A percentile compares a stretch with the other conserved stretches of the same genome.
Conservation (phyloP, 2,888 invertebrate genomes). For the Troides helena region DNA sequence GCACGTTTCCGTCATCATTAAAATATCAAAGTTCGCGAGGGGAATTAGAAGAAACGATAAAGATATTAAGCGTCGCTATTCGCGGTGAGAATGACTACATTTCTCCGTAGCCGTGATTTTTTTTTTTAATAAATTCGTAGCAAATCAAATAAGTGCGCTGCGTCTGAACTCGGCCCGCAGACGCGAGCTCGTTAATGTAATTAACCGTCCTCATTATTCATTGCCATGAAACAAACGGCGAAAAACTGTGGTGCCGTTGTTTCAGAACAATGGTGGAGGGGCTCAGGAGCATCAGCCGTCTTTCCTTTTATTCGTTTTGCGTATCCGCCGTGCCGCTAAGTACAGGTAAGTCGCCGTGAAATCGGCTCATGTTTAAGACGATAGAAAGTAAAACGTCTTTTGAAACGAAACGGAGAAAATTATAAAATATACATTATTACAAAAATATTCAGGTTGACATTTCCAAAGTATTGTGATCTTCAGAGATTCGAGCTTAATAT, state of each 20-base stretch:
- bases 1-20: conserved; percentile 10
- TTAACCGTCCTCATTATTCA: conserved; percentile 68
- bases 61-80: conserved; percentile 19
- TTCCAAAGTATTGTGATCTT: too few species aligned
- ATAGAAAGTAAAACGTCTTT: too few species aligned
- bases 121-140: conserved; percentile 44
- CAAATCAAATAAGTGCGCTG: conserved; percentile 59
- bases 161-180: conserved; percentile 30
- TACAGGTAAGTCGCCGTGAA: conserved; percentile 8
- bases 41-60: conserved; percentile 26
- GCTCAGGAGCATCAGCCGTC: conserved; percentile 12
- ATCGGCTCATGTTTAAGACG: background rate
- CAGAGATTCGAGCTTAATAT: too few species aligned
- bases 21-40: conserved; percentile 15
- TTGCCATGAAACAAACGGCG: conserved; percentile 36
- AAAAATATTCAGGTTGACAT: too few species aligned
- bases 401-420: too few species aligned
- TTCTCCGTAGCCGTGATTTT: conserved; percentile 42
- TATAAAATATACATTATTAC: too few species aligned
- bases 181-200: conserved; percentile 58
- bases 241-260: conserved; percentile 20
- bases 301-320: conserved; percentile 29
- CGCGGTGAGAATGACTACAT: conserved; percentile 29
- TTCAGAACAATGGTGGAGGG: conserved; percentile 17
- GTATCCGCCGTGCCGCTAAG: conserved; percentile 6